These are phyloP conservation scores for Bujurquina vittata DNA, from an alignment of 2,113 vertebrate genomes.

Conservation along the genomic window DNA sequence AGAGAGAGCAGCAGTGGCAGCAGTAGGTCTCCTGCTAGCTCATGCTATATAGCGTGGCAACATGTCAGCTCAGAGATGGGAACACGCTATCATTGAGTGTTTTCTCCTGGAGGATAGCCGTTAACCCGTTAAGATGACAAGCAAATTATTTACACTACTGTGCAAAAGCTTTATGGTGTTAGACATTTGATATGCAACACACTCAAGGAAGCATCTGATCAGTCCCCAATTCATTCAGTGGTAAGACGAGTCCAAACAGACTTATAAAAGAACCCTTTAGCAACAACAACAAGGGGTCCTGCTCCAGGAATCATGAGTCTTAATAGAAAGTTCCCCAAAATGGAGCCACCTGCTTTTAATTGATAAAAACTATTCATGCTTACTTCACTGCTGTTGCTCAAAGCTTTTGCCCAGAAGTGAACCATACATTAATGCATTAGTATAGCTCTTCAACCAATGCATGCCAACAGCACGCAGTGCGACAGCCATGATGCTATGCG, in stretches of 20 bases:
- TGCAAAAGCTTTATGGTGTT: background rate
- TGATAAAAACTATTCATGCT: background rate
- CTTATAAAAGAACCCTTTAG: background rate
- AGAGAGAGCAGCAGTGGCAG: conserved; percentile 62
- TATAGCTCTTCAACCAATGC: background rate
- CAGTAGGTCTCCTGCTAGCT: conserved; percentile 68
- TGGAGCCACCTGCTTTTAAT: background rate
- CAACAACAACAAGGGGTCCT: background rate
- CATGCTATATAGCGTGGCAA: conserved; percentile 63
- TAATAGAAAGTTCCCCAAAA: background rate
- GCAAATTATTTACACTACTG: conserved; percentile 30
- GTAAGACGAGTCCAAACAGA: background rate
- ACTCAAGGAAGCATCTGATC: background rate
- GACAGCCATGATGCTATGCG: background rate
- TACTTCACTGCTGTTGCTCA: background rate
- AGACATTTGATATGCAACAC: background rate
- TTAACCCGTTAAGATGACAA: conserved; percentile 48
- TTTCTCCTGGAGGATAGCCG: conserved; percentile 52
- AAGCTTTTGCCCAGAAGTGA: background rate
- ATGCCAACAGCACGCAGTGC: background rate
- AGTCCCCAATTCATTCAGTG: background rate
- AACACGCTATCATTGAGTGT: conserved; percentile 47
- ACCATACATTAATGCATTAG: background rate
- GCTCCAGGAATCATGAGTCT: background rate
- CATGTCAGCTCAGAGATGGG: conserved; percentile 56